Conservation (phyloP, 2,113 vertebrate genomes). For the Acinonyx jubatus region DNA sequence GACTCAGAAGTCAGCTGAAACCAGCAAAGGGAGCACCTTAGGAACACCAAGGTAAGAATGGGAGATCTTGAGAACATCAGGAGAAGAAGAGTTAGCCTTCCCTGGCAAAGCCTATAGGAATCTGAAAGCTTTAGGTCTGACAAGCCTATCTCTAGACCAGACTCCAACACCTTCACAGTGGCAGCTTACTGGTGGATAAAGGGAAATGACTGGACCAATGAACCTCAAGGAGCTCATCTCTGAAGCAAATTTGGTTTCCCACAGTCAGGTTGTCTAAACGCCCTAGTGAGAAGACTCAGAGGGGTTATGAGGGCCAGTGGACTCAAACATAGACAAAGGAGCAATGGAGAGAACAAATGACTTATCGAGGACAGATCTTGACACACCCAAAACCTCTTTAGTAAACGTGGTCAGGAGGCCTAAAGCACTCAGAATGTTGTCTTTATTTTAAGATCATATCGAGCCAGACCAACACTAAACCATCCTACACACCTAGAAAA, state of each 20-base stretch:
- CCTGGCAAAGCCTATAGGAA: background rate
- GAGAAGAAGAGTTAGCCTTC: background rate
- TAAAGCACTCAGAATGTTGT: too few species aligned
- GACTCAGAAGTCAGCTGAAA: background rate
- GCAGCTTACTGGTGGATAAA: background rate
- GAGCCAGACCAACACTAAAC: too few species aligned
- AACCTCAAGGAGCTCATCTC: background rate
- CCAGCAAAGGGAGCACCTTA: background rate
- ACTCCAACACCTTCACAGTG: background rate
- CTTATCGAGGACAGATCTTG: background rate
- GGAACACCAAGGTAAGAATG: background rate
- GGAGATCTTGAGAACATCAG: background rate
- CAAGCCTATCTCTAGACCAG: constrained; percentile 4
- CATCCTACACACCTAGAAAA: too few species aligned
- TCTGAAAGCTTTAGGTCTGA: background rate
- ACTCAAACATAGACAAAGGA: background rate
- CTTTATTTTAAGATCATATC: too few species aligned
- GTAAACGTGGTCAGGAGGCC: background rate
- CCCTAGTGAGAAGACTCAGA: background rate
- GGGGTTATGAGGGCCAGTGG: background rate
- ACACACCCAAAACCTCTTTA: background rate
- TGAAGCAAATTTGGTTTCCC: background rate
- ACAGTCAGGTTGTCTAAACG: background rate
- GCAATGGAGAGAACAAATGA: background rate
- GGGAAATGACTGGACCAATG: background rate